phyloP scores from a whole-genome alignment of 2,888 invertebrate species.

The Patella pellucida region DNA sequence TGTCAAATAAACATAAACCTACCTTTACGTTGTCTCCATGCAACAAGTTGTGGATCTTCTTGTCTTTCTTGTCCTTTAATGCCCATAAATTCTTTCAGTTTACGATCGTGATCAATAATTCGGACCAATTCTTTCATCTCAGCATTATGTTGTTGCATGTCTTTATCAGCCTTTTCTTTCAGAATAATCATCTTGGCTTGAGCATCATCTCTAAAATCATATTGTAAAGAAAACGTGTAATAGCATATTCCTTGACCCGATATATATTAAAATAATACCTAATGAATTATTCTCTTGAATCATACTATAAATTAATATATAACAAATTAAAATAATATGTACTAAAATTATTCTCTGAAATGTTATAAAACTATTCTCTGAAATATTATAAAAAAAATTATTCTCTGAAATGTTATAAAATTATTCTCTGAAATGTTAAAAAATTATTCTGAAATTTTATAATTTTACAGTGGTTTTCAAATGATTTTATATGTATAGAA shows the following conservation, averaged over 20 bases:
- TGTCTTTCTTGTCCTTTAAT: conserved; percentile 82
- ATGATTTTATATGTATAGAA: too few species aligned
- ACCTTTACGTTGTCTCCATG: conserved; percentile 70
- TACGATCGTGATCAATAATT: conserved; percentile 86
- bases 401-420: too few species aligned
- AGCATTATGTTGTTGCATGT: conserved; percentile 79
- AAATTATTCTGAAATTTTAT: too few species aligned
- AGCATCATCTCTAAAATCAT: conserved; percentile 71
- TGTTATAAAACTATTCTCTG: too few species aligned
- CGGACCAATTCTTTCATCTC: conserved; percentile 91
- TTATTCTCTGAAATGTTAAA: too few species aligned
- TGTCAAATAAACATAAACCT: background rate
- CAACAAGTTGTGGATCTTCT: conserved; percentile 69
- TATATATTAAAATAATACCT: background rate
- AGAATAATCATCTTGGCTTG: conserved; percentile 79
- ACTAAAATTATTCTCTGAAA: background rate
- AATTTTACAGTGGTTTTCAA: too few species aligned
- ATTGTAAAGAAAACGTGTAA: conserved; percentile 1
- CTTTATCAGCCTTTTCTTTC: conserved; percentile 83
- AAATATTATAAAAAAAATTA: too few species aligned
- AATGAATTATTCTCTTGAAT: background rate
- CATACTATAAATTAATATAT: background rate
- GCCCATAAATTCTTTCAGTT: conserved; percentile 86
- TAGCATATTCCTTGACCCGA: background rate
- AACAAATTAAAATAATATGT: too few species aligned